A percentile compares a stretch with the other conserved stretches of the same genome.
Evolutionary conservation across 2,113 vertebrate genomes (phyloP).

Genomic region (Peromyscus leucopus): DNA sequence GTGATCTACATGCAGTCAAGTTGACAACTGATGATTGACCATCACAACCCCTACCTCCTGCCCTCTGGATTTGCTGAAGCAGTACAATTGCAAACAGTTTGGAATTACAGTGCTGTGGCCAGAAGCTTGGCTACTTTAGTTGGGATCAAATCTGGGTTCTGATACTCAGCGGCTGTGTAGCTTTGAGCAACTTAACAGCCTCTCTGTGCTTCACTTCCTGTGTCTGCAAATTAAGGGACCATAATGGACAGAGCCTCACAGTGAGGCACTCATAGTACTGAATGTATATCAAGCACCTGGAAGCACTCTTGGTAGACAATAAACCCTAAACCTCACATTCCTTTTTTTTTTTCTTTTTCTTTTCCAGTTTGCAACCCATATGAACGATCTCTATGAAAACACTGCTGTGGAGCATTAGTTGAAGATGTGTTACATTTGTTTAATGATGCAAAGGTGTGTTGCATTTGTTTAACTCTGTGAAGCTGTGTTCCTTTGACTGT

Average conservation of each 20-base stretch:
- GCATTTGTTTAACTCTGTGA: background rate
- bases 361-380: background rate
- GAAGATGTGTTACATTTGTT: background rate
- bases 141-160: background rate
- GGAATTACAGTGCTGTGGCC: background rate
- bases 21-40: background rate
- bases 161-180: background rate
- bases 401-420: background rate
- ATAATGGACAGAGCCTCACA: accelerated
- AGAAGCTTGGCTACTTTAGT: background rate
- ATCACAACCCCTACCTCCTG: background rate
- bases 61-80: background rate
- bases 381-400: background rate
- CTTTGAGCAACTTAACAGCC: background rate
- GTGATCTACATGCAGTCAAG: background rate
- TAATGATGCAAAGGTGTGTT: background rate
- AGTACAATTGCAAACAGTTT: background rate
- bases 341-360: background rate
- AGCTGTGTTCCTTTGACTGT: background rate
- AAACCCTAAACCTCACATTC: background rate
- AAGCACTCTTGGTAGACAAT: background rate
- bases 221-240: background rate
- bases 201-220: background rate
- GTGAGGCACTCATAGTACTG: background rate
- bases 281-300: background rate